Conservation (phyloP, 2,113 vertebrate species). For the Mirounga angustirostris region DNA sequence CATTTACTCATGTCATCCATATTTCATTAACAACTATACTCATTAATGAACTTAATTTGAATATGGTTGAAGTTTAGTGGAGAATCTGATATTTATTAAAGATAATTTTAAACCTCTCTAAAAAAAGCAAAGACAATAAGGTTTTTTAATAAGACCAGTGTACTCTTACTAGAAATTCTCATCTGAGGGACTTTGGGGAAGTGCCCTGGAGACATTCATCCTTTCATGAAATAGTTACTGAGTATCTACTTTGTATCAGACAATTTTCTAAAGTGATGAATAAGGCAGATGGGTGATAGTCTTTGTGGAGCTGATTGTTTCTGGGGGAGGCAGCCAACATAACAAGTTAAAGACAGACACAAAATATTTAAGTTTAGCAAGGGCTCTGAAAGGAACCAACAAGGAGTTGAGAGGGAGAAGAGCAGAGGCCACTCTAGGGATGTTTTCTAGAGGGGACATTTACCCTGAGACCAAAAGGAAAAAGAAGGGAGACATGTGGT, state of each 20-base stretch:
- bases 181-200: background rate
- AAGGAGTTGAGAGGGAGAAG: background rate
- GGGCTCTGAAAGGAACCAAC: background rate
- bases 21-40: background rate
- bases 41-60: constrained; percentile 31
- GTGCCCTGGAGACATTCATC: background rate
- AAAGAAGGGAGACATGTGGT: background rate
- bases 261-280: background rate
- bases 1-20: background rate
- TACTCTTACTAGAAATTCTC: background rate
- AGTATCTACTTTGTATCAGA: background rate
- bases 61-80: background rate
- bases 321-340: background rate
- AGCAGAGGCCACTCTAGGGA: background rate
- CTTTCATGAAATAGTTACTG: background rate
- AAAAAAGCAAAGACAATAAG: background rate
- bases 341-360: background rate
- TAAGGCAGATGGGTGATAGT: background rate
- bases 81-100: background rate
- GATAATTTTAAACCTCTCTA: background rate
- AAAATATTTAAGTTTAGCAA: background rate
- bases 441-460: background rate
- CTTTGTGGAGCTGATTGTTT: constrained; percentile 16
- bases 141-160: background rate
- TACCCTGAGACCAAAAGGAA: background rate